Evolutionary conservation across 2,888 invertebrate species (phyloP), one percentile per base, ranked within the genome.

Genomic region (Drosophila silvestris): DNA sequence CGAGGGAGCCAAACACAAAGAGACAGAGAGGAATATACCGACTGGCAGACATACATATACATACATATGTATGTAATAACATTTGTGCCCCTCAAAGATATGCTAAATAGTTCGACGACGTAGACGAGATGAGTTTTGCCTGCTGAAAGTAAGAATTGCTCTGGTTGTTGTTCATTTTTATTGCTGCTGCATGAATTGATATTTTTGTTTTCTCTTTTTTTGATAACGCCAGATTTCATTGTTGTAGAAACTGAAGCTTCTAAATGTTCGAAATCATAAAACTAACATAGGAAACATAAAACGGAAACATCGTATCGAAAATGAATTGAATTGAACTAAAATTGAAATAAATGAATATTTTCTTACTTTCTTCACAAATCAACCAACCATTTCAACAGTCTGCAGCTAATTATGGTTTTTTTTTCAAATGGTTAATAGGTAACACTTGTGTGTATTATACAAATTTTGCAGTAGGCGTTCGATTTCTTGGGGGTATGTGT

Each of bases 401-500:
- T 84, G 73, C 64, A 82, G 64, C 81, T 83, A 82, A 57, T 72
- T 66, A 66, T 75, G 65, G 9, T 47, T 51, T 44, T 69, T 39
- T 37, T 68, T 33, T 12, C 28, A 61, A 62, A 60, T 51, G 12
- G 19, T 61, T 61, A 39, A 73, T 32, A 57, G 35, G 19, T 28
- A 54, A 52, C 51, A 52, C 50, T 57, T 61, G 50, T 68, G 33
- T 41, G 30, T 53, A 62, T 35, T 26, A 56, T 52, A 57, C 39
- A n/a, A 72, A 65, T 67, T 78, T 74, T 71, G 61, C 57, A 67
- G 67, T 82, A 91, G 93, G 93, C 93, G 90, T 81, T 92, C 90
- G 93, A 93, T 93, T 94, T 94, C 93, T 94, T 93, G 93, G 93
- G 92, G 90, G 54, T 77, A 89, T 75, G 86, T 91, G 89, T 85